phyloP scores from a whole-genome alignment of 2,797 vertebrate genomes.

The Mareca strepera region DNA sequence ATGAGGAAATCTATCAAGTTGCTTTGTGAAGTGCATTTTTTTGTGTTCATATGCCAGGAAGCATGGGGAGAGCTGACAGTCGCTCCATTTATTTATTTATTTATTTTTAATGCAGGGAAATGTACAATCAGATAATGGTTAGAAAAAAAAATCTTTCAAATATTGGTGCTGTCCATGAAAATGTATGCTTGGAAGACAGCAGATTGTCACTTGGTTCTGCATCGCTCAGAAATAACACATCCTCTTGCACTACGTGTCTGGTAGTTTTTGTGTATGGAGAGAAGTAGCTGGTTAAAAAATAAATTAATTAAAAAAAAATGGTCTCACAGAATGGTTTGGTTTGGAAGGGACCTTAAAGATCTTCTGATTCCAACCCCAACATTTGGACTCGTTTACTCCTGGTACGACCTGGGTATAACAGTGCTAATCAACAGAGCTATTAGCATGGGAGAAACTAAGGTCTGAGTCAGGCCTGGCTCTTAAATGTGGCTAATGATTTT shows the following conservation, averaged over 20 bases:
- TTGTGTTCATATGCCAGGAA: not conserved
- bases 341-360: too few species aligned
- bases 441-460: not conserved
- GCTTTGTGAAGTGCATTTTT: conserved; percentile 31
- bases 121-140: not conserved
- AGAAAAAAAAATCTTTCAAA: not conserved
- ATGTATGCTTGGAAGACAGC: not conserved
- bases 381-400: not conserved
- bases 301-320: not conserved
- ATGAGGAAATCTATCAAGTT: not conserved
- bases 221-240: not conserved
- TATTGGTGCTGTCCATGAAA: not conserved
- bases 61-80: not conserved
- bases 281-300: not conserved
- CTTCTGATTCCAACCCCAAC: too few species aligned
- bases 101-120: not conserved
- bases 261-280: not conserved
- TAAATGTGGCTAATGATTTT: not conserved
- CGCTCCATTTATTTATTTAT: not conserved
- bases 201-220: not conserved
- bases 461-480: not conserved
- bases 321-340: not conserved
- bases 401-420: not conserved
- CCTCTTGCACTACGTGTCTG: not conserved
- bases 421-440: not conserved